Base-by-base conservation (phyloP, 2,797 vertebrate species). In the Arctocebus calabarensis region DNA sequence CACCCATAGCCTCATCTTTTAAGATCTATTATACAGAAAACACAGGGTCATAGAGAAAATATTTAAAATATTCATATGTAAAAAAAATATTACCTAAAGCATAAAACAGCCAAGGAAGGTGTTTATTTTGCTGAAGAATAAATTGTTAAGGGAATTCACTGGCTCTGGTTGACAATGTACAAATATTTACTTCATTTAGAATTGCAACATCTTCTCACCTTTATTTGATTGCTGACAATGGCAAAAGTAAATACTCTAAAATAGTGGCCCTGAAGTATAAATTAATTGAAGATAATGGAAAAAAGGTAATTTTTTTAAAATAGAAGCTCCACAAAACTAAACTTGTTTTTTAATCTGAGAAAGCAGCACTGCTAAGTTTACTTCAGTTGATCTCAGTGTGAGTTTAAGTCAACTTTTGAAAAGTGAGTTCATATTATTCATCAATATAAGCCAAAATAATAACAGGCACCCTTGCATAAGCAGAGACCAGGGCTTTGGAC, bases 331-430 rank as follows among this genome's bases (percentile, higher is more conserved):
- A 61, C 23, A 29, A 88, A 85, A 84, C 32, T 59, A n/a, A 68
- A 70, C 1, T 62, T 73, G 14, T 74, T 4, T 73, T 40, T 43
- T 57, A 13, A 61, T 40, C 52, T 40, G n/a, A 83, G 19, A 74
- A 88, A 84, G 43, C 4, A 82, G 34, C 23, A 20, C 6, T 62
- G 73, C 73, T 62, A 57, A 81, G 59, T 43, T 77, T 19, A 61
- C 23, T 6, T 45, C 32, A 43, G 25, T 40, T 71, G n/a, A 88
- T 94, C 71, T 79, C 82, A 64, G 57, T 32, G 68, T 40, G 3
- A 40, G 43, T n/a, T 91, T 75, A 91, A 75, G 61, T 57, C 52
- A 91, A 88, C 16, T 83, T 84, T 64, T 86, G 68, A 78, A 93
- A 90, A 93, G 5, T 14, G 29, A 79, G 6, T 78, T 22, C 7